Conservation (phyloP, 2,888 invertebrate species). For the Diogma glabrata region DNA sequence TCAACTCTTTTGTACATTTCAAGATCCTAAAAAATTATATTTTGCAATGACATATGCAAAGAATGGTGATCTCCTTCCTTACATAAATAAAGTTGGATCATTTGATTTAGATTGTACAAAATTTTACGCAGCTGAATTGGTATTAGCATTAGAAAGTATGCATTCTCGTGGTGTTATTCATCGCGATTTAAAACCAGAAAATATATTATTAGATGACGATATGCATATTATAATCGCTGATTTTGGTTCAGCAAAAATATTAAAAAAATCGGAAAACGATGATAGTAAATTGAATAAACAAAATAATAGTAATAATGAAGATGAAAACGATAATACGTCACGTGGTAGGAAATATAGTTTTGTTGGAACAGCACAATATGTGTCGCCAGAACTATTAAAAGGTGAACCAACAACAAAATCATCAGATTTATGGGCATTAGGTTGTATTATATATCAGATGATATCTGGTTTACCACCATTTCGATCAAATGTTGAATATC, state of each 20-base stretch:
- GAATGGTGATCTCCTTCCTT: conserved; percentile 86
- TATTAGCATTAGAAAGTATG: conserved; percentile 83
- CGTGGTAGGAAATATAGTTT: conserved; percentile 47
- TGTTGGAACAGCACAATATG: conserved; percentile 98
- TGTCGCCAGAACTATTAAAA: conserved; percentile 90
- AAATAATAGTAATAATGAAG: conserved; percentile 19
- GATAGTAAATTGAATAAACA: conserved; percentile 18
- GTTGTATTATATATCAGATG: conserved; percentile 96
- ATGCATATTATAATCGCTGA: conserved; percentile 96
- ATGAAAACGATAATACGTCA: conserved; percentile 17
- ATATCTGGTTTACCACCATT: conserved; percentile 88
- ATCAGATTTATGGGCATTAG: conserved; percentile 95
- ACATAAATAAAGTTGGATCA: conserved; percentile 80
- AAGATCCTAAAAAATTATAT: conserved; percentile 83
- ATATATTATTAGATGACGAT: conserved; percentile 86
- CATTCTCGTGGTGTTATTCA: conserved; percentile 84
- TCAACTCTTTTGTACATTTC: conserved; percentile 91
- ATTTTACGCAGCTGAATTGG: conserved; percentile 91
- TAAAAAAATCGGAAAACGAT: conserved; percentile 31
- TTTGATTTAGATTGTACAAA: conserved; percentile 81
- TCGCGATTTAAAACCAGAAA: conserved; percentile 93
- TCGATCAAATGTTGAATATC: conserved; percentile 83
- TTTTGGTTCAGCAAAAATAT: conserved; percentile 90
- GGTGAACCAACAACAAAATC: conserved; percentile 63
- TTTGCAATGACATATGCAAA: conserved; percentile 93